Conservation (phyloP, 2,888 invertebrate species). For the Himalopsyche japonica region DNA sequence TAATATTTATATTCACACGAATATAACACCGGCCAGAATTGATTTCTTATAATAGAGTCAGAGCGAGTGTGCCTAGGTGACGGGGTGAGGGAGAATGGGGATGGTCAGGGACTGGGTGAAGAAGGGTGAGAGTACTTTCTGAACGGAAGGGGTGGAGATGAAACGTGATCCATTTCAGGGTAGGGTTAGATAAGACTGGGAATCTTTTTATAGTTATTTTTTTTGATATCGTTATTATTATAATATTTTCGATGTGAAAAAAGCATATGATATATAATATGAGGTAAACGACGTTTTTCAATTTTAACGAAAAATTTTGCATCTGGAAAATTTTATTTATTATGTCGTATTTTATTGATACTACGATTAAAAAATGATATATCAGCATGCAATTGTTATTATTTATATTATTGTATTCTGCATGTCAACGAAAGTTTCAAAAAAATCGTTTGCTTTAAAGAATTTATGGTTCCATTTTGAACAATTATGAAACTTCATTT, state of each 20-base stretch:
- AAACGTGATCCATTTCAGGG: conserved; percentile 17
- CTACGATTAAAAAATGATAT: no score
- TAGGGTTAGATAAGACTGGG: conserved; percentile 7
- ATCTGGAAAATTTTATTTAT: no score
- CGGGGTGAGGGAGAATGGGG: conserved; percentile 5
- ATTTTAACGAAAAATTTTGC: no score
- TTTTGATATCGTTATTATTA: not conserved
- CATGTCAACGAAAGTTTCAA: no score
- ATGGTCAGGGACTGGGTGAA: conserved; percentile 8
- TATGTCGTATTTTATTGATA: no score
- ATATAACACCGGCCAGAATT: conserved; percentile 29
- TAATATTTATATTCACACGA: conserved; percentile 31
- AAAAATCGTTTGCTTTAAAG: no score
- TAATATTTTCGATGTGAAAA: not conserved
- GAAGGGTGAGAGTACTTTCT: conserved; percentile 7
- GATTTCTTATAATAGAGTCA: conserved; percentile 30
- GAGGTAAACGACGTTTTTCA: no score
- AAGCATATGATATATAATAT: no score
- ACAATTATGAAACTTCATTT: no score
- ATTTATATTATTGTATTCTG: no score
- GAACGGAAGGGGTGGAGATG: not conserved
- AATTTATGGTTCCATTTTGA: no score
- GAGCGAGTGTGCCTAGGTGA: conserved; percentile 11
- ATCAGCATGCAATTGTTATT: no score
- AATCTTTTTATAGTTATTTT: not conserved